Base-by-base conservation (phyloP, 2,888 invertebrate species). In the Sturmia bella region DNA sequence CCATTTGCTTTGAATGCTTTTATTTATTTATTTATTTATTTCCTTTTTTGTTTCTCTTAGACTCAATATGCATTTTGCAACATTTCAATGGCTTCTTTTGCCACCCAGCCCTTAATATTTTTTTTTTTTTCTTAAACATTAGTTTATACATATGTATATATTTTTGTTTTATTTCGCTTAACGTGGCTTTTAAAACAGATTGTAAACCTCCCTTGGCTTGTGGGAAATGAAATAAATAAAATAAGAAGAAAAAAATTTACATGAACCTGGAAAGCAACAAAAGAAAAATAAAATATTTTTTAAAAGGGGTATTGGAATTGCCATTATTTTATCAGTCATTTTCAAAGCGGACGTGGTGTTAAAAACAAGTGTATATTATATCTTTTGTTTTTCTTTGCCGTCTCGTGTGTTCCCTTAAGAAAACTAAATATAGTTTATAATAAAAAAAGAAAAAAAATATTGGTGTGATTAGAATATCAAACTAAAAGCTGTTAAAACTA, bases 61-160 rank as follows among this genome's bases (percentile, higher is more conserved):
- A 17, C 45, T 72, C 27, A 63, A 48, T 39, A 43, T n/a, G n/a
- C n/a, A n/a, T 52, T 75, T 70, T 68, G 70, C 69, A 80, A 75
- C 81, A 84, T 83, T 84, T 84, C 48, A 76, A 83, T 81, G 84
- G 84, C 83, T 84, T 83, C 84, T 59, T 76, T 57, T 76, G 13
- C 37, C 17, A 37, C 5, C 27, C 73, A 68, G 41, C 41, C 75
- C 39, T 66, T 37, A 19, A 68, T 61, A 63, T 17, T 52, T 73
- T 24, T 57, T 37, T 32, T 32, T 32, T 27, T 6, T 27, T 32
- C 1, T 7, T 54, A 21, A 43, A 61, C 32, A 52, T 37, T 72
- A 41, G 43, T 72, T 52, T 72, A 78, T 78, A 27, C 15, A n/a
- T 54, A 0, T 54, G 12, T 32, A 13, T 59, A 59, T 24, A 17